Conservation (phyloP, 2,113 vertebrate genomes). For the Nyctibius bracteatus region DNA sequence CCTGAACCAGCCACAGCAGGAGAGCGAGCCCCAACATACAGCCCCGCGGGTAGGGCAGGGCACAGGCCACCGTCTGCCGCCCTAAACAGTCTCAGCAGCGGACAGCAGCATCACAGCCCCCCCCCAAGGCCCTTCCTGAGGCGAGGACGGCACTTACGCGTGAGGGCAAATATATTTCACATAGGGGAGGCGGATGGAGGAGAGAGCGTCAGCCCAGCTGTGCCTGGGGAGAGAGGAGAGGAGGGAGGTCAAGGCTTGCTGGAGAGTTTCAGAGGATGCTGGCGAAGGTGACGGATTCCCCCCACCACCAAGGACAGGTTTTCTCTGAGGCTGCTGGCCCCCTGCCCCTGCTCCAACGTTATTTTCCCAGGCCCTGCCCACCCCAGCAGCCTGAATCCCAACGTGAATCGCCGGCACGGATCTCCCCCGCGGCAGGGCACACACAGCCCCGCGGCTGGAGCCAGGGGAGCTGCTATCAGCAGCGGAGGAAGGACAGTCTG, state of each 20-base stretch:
- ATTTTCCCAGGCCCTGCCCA: neutral
- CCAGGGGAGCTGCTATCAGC: neutral
- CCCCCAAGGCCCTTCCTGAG: rapidly evolving
- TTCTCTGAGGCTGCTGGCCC: neutral
- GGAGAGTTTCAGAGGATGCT: neutral
- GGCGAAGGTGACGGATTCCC: neutral
- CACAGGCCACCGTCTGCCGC: neutral
- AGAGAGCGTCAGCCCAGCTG: slow-evolving; percentile 91
- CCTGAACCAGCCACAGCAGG: neutral
- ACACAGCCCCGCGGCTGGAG: neutral
- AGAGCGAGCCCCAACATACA: neutral
- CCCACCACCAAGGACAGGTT: neutral
- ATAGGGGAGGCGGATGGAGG: slow-evolving; percentile 87
- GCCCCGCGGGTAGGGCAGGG: neutral
- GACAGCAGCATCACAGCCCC: neutral
- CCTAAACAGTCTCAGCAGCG: rapidly evolving
- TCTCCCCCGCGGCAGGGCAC: neutral
- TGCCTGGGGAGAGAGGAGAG: slow-evolving; percentile 73
- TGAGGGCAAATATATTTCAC: slow-evolving; percentile 98
- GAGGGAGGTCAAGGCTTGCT: neutral
- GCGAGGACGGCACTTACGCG: slow-evolving; percentile 81
- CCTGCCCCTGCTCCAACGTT: too few relatives aligned
- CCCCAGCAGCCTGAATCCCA: neutral
- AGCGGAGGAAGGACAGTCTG: neutral
- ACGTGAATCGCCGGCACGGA: rapidly evolving